These are phyloP conservation scores for Hydrotaea diabolus DNA, from an alignment of 2,888 invertebrate species.

Conservation along the genomic window DNA sequence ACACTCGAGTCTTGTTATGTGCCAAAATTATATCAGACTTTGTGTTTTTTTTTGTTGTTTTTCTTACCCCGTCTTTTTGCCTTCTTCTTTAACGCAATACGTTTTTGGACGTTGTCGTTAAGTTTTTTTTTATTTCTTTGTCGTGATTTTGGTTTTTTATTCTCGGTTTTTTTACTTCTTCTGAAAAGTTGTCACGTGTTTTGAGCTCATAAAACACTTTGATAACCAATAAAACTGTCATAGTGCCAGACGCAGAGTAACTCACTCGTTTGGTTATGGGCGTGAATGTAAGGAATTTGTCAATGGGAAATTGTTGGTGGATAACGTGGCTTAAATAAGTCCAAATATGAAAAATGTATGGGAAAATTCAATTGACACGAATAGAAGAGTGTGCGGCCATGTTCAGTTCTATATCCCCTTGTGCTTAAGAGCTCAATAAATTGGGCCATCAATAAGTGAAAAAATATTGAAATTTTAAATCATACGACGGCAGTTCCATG, in stretches of 20 bases:
- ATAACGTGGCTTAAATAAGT: not conserved
- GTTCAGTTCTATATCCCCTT: too few relatives aligned
- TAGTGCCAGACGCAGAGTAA: conserved; percentile 30
- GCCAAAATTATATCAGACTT: conserved; percentile 56
- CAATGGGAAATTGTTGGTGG: not conserved
- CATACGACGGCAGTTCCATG: too few relatives aligned
- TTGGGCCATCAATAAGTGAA: too few relatives aligned
- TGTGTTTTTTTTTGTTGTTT: not conserved
- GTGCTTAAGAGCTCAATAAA: too few relatives aligned
- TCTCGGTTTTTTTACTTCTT: conserved; percentile 55
- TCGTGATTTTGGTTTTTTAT: conserved; percentile 20
- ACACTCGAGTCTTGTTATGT: conserved; percentile 58
- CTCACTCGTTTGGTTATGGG: not conserved
- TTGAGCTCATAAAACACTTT: conserved; percentile 80
- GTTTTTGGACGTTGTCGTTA: not conserved
- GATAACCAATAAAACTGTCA: conserved; percentile 81
- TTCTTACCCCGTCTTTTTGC: not conserved
- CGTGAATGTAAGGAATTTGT: conserved; percentile 16
- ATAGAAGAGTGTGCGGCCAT: not conserved
- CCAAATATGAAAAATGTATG: not conserved
- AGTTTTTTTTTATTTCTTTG: not conserved
- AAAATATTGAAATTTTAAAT: too few relatives aligned
- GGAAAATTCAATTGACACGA: not conserved
- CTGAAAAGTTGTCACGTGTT: conserved; percentile 69
- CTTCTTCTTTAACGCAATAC: not conserved